Percentiles rank a stretch among this genome's conserved stretches.
Evolutionary conservation across 2,888 invertebrate species (phyloP).

Genomic region (Aspidiotus rigidus): DNA sequence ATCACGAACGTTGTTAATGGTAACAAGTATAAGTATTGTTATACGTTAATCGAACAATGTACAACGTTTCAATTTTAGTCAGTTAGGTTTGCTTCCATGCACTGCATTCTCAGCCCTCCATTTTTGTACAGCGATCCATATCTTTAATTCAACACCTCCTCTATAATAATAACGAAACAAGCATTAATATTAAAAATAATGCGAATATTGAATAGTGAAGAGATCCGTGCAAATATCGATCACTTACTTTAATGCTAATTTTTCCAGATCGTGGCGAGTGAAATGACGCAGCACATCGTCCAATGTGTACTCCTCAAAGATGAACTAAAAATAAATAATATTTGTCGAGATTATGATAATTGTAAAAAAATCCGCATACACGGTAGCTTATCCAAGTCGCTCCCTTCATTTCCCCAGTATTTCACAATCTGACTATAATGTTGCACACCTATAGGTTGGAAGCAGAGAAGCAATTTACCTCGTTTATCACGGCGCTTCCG

Average conservation of each 20-base stretch:
- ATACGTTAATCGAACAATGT: no score
- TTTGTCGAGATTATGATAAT: conserved; percentile 8
- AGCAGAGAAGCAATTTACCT: conserved; percentile 43
- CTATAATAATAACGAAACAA: conserved; percentile 43
- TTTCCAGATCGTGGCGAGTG: conserved; percentile 70
- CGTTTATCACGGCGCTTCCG: conserved; percentile 56
- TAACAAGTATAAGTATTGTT: no score
- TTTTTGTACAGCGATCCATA: conserved; percentile 72
- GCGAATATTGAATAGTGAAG: no score
- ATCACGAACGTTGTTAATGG: no score
- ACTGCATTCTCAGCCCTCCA: conserved; percentile 44
- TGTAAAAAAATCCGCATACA: neutral
- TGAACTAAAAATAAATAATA: conserved; percentile 46
- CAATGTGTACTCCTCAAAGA: conserved; percentile 66
- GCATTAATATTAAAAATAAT: conserved; percentile 1
- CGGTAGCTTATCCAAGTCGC: neutral
- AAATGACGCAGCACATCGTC: conserved; percentile 71
- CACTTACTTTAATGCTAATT: conserved; percentile 65
- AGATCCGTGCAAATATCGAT: no score
- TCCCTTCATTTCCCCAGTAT: no score
- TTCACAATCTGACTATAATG: no score
- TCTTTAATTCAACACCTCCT: conserved; percentile 69
- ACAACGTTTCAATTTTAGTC: no score
- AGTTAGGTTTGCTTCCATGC: no score
- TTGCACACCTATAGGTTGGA: no score